Base-by-base conservation (phyloP, 2,888 invertebrate species). In the Elgonia sp. region DNA sequence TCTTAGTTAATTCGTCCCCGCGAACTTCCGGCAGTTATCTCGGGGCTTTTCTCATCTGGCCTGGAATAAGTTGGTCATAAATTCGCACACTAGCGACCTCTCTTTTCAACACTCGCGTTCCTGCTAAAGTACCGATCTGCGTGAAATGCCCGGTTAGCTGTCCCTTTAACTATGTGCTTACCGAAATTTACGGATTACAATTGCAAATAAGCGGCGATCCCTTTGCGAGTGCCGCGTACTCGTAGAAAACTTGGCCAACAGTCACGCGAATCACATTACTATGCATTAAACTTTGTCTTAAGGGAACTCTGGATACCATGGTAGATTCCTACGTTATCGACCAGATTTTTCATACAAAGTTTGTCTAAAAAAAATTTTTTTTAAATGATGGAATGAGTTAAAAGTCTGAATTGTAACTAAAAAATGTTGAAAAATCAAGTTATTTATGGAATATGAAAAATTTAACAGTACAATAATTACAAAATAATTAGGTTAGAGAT, bases 101-200 rank as follows among this genome's bases (percentile, higher is more conserved):
- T 55, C 50, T 55, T 76, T 82, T 62, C 81, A 65, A 7, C 79
- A 65, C 21, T 60, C 79, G 79, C 75, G 67, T 77, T 86, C 57
- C 82, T 70, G 14, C 86, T 65, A 81, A 87, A 86, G 88, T 80
- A 57, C 10, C 69, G 65, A 53, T 69, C 79, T 80, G 84, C 72
- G 87, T 62, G 86, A 89, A 87, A 87, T 86, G 82, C 88, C 67
- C 69, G 88, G 88, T 85, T 89, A 86, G 90, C 85, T 89, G 88
- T 87, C 88, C 89, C 86, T 86, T 90, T 89, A 90, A 90, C 89
- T 90, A 86, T 88, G 89, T 83, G 90, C 90, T 90, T 90, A 91
- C 90, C 80, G 84, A 91, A 90, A 91, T 90, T 91, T 88, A 90
- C 88, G 89, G 76, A 91, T 90, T 90, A 91, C 89, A 90, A 90